phyloP scores from a whole-genome alignment of 2,888 invertebrate species.

The Microctonus aethiopoides region DNA sequence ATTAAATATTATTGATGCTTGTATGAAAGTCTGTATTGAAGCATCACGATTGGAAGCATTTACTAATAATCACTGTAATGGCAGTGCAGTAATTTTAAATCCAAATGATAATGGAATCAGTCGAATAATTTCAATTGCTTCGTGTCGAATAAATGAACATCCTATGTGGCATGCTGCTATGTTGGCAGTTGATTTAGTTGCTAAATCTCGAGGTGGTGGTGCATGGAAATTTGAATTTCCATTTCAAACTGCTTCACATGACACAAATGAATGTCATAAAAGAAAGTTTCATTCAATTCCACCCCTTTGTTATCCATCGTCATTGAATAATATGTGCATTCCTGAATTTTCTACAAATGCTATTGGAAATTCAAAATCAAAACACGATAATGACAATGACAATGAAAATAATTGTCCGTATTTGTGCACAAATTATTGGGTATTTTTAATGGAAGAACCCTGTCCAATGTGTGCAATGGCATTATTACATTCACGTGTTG shows the following conservation, averaged over 20 bases:
- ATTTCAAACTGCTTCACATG: background rate
- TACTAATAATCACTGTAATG: conserved; percentile 56
- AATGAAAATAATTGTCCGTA: conserved; percentile 74
- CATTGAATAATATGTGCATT: conserved; percentile 42
- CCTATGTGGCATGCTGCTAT: conserved; percentile 87
- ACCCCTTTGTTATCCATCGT: conserved; percentile 53
- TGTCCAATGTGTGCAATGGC: conserved; percentile 98
- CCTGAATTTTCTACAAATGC: conserved; percentile 35
- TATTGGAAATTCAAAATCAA: background rate
- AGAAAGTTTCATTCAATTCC: conserved; percentile 48
- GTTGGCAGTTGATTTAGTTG: conserved; percentile 87
- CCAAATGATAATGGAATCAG: conserved; percentile 69
- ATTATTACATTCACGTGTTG: conserved; percentile 87
- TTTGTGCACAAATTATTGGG: conserved; percentile 87
- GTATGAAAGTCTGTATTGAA: conserved; percentile 73
- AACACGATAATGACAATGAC: conserved; percentile 27
- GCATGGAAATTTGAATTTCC: conserved; percentile 69
- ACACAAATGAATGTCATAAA: conserved; percentile 15
- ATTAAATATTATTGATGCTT: conserved; percentile 69
- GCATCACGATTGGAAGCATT: conserved; percentile 59
- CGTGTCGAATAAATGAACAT: conserved; percentile 72
- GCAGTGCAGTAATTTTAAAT: conserved; percentile 79
- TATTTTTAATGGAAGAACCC: conserved; percentile 86
- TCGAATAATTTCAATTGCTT: conserved; percentile 76
- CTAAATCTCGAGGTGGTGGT: conserved; percentile 84